A percentile compares a stretch with the other conserved stretches of the same genome.
phyloP scores from a whole-genome alignment of 2,888 invertebrate genomes.

The Apantesis nais region DNA sequence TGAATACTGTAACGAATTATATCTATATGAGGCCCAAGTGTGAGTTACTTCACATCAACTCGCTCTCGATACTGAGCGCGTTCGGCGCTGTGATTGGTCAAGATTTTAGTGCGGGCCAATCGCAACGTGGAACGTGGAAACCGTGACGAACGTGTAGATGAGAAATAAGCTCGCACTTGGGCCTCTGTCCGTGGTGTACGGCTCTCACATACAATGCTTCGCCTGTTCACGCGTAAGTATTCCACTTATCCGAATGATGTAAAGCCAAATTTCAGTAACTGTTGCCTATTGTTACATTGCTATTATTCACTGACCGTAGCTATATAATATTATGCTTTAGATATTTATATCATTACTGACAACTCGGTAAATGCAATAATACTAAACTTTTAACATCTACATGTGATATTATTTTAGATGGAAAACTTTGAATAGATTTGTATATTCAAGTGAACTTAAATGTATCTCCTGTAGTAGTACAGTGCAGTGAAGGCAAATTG shows the following conservation, averaged over 20 bases:
- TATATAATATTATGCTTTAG: conserved; percentile 61
- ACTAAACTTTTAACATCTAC: conserved; percentile 43
- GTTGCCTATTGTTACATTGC: conserved; percentile 45
- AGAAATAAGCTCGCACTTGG: too few relatives aligned
- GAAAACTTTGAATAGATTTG: conserved; percentile 33
- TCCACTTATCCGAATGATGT: conserved; percentile 51
- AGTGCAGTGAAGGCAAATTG: conserved; percentile 54
- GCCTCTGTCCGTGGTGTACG: not conserved
- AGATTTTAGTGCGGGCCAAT: too few relatives aligned
- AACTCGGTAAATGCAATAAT: conserved; percentile 63
- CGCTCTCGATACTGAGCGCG: too few relatives aligned
- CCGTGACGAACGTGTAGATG: too few relatives aligned
- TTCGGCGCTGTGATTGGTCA: too few relatives aligned
- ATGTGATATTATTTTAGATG: conserved; percentile 32
- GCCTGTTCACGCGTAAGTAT: conserved; percentile 54
- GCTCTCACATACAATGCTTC: conserved; percentile 3
- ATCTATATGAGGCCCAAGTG: too few relatives aligned
- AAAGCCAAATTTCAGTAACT: conserved; percentile 61
- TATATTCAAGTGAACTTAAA: conserved; percentile 45
- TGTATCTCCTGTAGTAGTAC: conserved; percentile 39
- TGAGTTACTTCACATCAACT: too few relatives aligned
- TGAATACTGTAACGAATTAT: conserved; percentile 59
- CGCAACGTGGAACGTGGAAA: too few relatives aligned
- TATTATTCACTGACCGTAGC: conserved; percentile 50
- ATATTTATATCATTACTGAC: conserved; percentile 43